Evolutionary conservation across 2,113 vertebrate species (phyloP).

Genomic region (Thryonomys swinderianus): DNA sequence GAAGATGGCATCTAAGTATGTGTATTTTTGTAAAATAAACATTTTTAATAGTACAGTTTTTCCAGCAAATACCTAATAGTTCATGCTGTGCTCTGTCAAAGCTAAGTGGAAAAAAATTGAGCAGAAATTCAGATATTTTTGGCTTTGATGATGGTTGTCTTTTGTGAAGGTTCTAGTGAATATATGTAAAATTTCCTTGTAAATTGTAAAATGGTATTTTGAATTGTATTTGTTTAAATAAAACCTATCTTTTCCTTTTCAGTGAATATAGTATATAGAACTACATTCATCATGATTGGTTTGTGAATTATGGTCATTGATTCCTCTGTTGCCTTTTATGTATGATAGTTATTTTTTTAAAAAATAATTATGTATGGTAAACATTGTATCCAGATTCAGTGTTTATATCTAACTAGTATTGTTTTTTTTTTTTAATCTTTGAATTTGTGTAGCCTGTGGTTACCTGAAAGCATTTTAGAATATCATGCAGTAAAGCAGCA

Average conservation of each 20-base stretch:
- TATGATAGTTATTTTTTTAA: conserved; percentile 6
- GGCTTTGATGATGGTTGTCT: conserved; percentile 21
- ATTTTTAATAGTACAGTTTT: background rate
- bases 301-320: background rate
- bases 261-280: conserved; percentile 8
- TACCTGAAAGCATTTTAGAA: background rate
- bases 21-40: conserved; percentile 66
- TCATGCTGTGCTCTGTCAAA: background rate
- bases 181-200: conserved; percentile 26
- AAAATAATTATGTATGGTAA: background rate
- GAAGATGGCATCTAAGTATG: conserved; percentile 97
- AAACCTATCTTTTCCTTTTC: background rate
- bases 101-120: background rate
- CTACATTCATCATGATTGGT: conserved; percentile 9
- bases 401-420: conserved; percentile 4
- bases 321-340: conserved; percentile 14
- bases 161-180: background rate
- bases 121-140: background rate
- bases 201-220: background rate
- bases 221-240: conserved; percentile 30
- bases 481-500: background rate
- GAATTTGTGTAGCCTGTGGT: background rate
- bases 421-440: background rate
- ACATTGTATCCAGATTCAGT: background rate
- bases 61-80: background rate